Conservation (phyloP, 2,888 invertebrate species). For the Trachelus iudaicus region DNA sequence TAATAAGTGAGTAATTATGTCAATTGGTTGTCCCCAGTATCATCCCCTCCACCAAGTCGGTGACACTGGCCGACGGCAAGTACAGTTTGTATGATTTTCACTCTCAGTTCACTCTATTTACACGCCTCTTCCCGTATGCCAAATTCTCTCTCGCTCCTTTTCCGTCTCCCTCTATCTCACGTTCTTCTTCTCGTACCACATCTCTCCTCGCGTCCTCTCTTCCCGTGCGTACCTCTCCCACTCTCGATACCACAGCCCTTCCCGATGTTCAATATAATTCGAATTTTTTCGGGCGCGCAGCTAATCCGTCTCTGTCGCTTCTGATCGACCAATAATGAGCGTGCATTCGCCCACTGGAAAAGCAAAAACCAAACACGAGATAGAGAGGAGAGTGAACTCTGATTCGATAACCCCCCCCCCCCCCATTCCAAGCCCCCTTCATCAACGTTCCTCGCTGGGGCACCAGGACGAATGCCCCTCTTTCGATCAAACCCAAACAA, state of each 20-base stretch:
- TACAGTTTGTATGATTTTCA: slow-evolving; percentile 1
- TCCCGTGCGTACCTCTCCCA: neutral
- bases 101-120: slow-evolving; percentile 4
- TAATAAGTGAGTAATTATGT: slow-evolving; percentile 4
- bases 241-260: neutral
- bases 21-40: neutral
- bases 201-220: neutral
- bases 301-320: slow-evolving; percentile 26
- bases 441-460: neutral
- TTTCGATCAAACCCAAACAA: neutral
- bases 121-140: neutral
- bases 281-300: slow-evolving; percentile 11
- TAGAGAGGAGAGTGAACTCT: slow-evolving; percentile 11
- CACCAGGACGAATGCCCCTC: neutral
- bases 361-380: neutral
- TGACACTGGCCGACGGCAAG: neutral
- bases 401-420: neutral
- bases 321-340: slow-evolving; percentile 24
- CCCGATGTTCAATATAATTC: slow-evolving; percentile 30
- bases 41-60: neutral
- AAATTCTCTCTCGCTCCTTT: neutral
- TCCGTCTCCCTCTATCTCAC: neutral
- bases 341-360: neutral
- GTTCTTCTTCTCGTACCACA: neutral
- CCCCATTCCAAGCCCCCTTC: neutral